Base-by-base conservation (phyloP, 2,113 vertebrate genomes). In the Labrus mixtus region DNA sequence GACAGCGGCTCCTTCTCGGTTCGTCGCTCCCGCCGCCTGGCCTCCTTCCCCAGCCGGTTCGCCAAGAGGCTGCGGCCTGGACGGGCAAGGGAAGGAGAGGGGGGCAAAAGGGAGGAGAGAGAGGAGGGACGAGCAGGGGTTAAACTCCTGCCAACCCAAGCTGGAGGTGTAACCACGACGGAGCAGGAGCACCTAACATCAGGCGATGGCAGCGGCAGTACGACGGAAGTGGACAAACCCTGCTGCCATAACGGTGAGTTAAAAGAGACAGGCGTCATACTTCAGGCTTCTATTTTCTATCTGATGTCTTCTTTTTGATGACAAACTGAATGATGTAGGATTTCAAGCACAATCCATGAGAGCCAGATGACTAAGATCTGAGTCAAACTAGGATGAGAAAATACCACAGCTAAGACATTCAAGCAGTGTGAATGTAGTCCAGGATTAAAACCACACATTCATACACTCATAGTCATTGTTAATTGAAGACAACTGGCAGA, bases 11-110 rank as follows among this genome's bases (percentile, higher is more conserved):
- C 68, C 76, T 91, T 96, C 93, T 80, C 96, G 0, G 97, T 99
- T 6, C 94, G 98, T 22, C 96, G 98, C 3, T 99, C 98, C 12
- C 93, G 96, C 16, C 97, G 97, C 63, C 94, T 99, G 87, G 97
- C 93, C 89, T 96, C 0, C 4, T 95, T 94, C 79, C 90, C 96
- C 55, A 95, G 95, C 87, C 91, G 93, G 89, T 67, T 94, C 68
- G 84, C 88, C 90, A 94, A 95, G 92, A 93, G 94, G 90, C 53
- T 91, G 59, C 75, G 94, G 90, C 45, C 86, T 56, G 12, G 23
- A 3, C 57, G 77, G 56, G 39, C 19, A 4, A 62, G 76, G 43
- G 85, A 83, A 0, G 79, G 56, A 4, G 90, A 83, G 20, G 39
- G 17, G 62, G 66, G 23, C 12, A 77, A 61, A 16, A 72, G 46